Conservation (phyloP, 2,797 vertebrate species). For the Nasua narica region DNA sequence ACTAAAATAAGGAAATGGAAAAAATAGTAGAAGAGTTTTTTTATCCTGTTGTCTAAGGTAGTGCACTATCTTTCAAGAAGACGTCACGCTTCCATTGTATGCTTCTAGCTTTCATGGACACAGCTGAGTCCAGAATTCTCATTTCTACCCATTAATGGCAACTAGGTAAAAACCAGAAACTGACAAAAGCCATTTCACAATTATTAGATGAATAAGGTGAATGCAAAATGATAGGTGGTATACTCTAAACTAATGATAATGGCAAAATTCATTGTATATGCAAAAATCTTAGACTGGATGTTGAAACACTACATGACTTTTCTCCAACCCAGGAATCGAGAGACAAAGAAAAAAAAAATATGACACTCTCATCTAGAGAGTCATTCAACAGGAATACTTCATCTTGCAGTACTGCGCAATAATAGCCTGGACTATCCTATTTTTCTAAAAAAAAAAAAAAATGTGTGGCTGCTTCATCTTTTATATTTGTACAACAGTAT, state of each 20-base stretch:
- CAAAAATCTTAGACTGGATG: slow-evolving; percentile 9
- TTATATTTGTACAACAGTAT: slow-evolving; percentile 25
- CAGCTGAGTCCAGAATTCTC: slow-evolving; percentile 16
- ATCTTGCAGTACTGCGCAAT: background rate
- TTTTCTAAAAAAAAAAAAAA: slow-evolving; percentile 38
- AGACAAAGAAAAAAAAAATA: background rate
- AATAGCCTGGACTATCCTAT: background rate
- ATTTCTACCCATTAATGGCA: background rate
- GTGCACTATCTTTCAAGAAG: slow-evolving; percentile 5
- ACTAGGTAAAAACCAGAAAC: background rate
- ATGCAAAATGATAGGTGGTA: background rate
- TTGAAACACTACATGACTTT: background rate
- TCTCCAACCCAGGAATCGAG: background rate
- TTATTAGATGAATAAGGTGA: background rate
- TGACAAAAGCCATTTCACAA: slow-evolving; percentile 18
- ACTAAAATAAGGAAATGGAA: slow-evolving; percentile 15
- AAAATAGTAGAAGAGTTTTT: background rate
- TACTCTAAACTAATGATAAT: background rate
- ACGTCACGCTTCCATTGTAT: background rate
- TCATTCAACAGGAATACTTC: slow-evolving; percentile 13
- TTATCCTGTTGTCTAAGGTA: background rate
- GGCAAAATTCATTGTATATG: background rate
- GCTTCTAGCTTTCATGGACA: slow-evolving; percentile 16
- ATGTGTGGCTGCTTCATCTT: background rate
- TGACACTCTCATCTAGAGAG: background rate